Evolutionary conservation across 2,113 vertebrate genomes (phyloP).

Genomic region (Ptilonorhynchus violaceus): DNA sequence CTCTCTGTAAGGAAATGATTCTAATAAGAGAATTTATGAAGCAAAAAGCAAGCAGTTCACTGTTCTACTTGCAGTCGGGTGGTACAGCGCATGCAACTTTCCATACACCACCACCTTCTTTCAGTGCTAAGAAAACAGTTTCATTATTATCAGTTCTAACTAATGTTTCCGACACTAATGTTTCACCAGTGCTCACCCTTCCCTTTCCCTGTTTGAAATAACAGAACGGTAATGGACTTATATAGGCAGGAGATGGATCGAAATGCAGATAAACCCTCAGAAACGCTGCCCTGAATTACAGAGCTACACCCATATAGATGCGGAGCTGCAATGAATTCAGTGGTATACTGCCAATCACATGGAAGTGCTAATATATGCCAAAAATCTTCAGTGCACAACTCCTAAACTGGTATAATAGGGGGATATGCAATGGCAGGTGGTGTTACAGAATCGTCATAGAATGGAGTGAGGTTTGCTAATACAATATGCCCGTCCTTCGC

Average conservation of each 20-base stretch:
- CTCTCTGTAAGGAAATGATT: neutral
- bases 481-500: neutral
- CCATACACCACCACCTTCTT: neutral
- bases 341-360: constrained; percentile 51
- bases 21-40: neutral
- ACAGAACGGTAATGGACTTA: neutral
- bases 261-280: neutral
- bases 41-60: neutral
- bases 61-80: neutral
- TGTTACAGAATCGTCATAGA: constrained; percentile 25
- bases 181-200: neutral
- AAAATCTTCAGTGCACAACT: constrained; percentile 54
- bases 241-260: neutral
- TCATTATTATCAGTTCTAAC: neutral
- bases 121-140: neutral
- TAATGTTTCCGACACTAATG: neutral
- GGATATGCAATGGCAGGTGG: constrained; percentile 59
- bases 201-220: neutral
- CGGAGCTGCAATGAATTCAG: constrained; percentile 33
- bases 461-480: constrained; percentile 43
- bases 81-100: neutral
- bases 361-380: constrained; percentile 62
- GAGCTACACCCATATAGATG: constrained; percentile 22
- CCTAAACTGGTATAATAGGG: constrained; percentile 59
- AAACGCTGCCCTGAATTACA: neutral